Evolutionary conservation across 2,797 vertebrate genomes (phyloP), one percentile per base, ranked within the genome.

Genomic region (Silurus aristotelis): DNA sequence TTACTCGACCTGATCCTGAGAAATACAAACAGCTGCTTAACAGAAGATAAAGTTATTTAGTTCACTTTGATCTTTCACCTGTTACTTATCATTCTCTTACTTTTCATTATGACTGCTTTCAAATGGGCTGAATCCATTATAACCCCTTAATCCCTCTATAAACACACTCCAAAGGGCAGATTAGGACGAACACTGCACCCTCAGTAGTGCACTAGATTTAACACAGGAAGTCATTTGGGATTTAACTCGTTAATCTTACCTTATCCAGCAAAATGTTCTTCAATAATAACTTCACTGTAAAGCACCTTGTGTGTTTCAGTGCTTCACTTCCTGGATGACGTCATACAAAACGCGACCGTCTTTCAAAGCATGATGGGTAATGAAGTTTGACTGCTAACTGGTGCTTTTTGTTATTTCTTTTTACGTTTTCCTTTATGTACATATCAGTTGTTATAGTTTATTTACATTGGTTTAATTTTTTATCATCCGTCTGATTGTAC

Each of bases 261-360:
- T 83, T 5, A 66, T 10, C 22, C 1, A 9, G 13, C 22, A 6
- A 63, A 68, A 71, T 71, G 4, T 43, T 14, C 31, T 61, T 72
- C 7, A 58, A 43, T 22, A 63, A 52, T 12, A 4, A 52, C 61
- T 81, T 68, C 31, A 66, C 15, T 27, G 14, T 22, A 8, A 2
- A 78, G 60, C 60, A 58, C 64, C 22, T 71, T 63, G 19, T 22
- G 6, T 63, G 38, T 15, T 43, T 60, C 19, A n/a, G 9, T 15
- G 70, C 20, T 43, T 1, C 27, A 82, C 71, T 87, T 87, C 86
- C 86, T 70, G 27, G 72, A 25, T 87, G 83, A 81, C 83, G 52
- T 84, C 27, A 38, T 5, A 52, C 48, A 77, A 19, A 79, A 67
- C 60, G 0, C 12, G 9, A 64, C 19, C 46, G 7, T 27, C 70